A percentile compares a stretch with the other conserved stretches of the same genome.
Conservation (phyloP, 1,140 invertebrate genomes). For the Drosophila pectinifera region DNA sequence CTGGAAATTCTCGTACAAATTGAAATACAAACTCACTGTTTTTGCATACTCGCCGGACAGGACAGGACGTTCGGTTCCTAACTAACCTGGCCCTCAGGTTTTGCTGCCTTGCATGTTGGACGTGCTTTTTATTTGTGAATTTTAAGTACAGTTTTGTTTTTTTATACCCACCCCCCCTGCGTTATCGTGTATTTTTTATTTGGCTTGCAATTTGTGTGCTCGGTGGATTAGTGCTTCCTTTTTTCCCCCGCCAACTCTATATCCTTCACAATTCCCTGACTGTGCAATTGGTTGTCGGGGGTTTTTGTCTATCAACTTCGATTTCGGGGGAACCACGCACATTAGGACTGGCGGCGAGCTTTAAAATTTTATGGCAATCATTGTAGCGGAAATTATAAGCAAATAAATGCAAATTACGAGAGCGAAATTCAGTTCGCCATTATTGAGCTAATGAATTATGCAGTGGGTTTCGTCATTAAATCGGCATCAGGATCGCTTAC, state of each 20-base stretch:
- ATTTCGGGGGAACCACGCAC: constrained; percentile 45
- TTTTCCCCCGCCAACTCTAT: background rate
- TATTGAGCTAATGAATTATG: constrained; percentile 47
- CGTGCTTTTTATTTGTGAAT: constrained; percentile 55
- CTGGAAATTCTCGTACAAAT: constrained; percentile 43
- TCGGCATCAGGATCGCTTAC: constrained; percentile 41
- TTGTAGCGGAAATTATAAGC: constrained; percentile 41
- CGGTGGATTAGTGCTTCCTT: constrained; percentile 40
- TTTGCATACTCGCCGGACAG: constrained; percentile 67
- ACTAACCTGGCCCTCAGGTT: constrained; percentile 30
- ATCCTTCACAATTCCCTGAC: constrained; percentile 31
- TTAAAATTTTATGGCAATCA: constrained; percentile 42
- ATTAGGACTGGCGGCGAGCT: constrained; percentile 44
- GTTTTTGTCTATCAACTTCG: constrained; percentile 35
- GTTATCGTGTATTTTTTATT: constrained; percentile 16
- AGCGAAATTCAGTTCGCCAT: constrained; percentile 45
- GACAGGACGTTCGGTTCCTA: constrained; percentile 20
- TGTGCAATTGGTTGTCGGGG: constrained; percentile 49
- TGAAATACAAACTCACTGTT: constrained; percentile 76
- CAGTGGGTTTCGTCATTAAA: constrained; percentile 38
- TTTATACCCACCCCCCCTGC: constrained; percentile 5
- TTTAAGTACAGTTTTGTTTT: constrained; percentile 55
- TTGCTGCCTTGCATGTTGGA: constrained; percentile 35
- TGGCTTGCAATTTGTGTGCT: constrained; percentile 56
- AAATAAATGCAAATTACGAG: constrained; percentile 48